These are phyloP conservation scores for Oophaga pumilio DNA, from an alignment of 2,113 vertebrate genomes.

Conservation along the genomic window DNA sequence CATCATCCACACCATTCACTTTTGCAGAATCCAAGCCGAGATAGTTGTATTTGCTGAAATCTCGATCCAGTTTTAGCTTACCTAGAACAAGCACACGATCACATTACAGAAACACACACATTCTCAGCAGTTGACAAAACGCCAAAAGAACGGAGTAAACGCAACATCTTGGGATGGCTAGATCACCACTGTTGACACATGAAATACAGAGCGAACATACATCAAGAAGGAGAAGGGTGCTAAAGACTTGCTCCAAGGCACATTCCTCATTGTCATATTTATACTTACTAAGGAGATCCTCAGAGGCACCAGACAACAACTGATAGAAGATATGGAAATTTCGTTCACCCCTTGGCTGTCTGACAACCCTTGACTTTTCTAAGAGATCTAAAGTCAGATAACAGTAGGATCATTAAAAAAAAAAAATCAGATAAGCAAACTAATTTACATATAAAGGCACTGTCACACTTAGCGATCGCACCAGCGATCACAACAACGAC, in stretches of 20 bases:
- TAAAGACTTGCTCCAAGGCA: not conserved
- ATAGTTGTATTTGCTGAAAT: slow-evolving; percentile 96
- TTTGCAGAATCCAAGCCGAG: slow-evolving; percentile 90
- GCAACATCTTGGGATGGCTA: not conserved
- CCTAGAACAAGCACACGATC: slow-evolving; percentile 68
- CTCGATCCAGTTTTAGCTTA: slow-evolving; percentile 87
- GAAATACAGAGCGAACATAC: not conserved
- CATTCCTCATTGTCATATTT: not conserved
- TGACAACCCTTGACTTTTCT: slow-evolving; percentile 95
- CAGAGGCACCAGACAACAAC: slow-evolving; percentile 90
- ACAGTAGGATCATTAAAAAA: not conserved
- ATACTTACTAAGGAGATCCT: slow-evolving; percentile 90
- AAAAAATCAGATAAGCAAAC: not conserved
- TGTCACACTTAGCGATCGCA: too few relatives aligned
- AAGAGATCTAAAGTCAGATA: slow-evolving; percentile 80
- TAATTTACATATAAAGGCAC: too few relatives aligned
- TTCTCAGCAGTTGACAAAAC: not conserved
- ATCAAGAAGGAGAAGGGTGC: not conserved
- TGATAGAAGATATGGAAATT: slow-evolving; percentile 99
- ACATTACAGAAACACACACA: not conserved
- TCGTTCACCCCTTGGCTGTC: slow-evolving; percentile 94
- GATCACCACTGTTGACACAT: not conserved
- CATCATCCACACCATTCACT: slow-evolving; percentile 91
- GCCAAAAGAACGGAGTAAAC: not conserved
- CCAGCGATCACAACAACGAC: too few relatives aligned